A percentile compares a stretch with the other conserved stretches of the same genome.
Conservation (phyloP, 2,113 vertebrate species). For the Ia io region DNA sequence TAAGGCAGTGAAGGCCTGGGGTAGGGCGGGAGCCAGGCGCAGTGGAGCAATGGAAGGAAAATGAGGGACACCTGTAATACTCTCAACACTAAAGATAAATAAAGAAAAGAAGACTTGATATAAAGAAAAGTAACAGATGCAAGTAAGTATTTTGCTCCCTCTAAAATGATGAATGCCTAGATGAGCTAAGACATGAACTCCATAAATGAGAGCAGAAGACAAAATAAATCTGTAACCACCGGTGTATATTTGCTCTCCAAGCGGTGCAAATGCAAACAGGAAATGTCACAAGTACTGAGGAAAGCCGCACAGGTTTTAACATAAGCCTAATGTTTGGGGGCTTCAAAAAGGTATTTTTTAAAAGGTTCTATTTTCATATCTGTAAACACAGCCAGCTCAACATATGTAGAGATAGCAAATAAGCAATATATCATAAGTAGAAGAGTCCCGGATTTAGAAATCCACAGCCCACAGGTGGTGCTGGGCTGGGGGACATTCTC, state of each 20-base stretch:
- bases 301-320: constrained; percentile 25
- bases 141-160: constrained; percentile 16
- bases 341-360: constrained; percentile 55
- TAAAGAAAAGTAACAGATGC: constrained; percentile 6
- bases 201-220: constrained; percentile 27
- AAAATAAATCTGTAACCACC: constrained; percentile 42
- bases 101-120: neutral
- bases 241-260: constrained; percentile 45
- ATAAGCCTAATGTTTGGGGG: constrained; percentile 53
- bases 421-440: constrained; percentile 17
- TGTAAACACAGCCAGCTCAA: constrained; percentile 55
- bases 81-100: neutral
- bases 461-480: neutral
- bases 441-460: neutral
- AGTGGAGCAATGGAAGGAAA: neutral
- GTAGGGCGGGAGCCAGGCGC: neutral
- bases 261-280: constrained; percentile 63
- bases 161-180: neutral
- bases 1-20: neutral
- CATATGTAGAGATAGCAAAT: constrained; percentile 14
- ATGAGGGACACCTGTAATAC: neutral
- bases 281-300: constrained; percentile 50
- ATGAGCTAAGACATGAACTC: constrained; percentile 16
- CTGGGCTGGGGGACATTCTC: neutral
- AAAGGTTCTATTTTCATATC: constrained; percentile 72